phyloP scores from a whole-genome alignment of 2,113 vertebrate species.

The Ameiurus melas region DNA sequence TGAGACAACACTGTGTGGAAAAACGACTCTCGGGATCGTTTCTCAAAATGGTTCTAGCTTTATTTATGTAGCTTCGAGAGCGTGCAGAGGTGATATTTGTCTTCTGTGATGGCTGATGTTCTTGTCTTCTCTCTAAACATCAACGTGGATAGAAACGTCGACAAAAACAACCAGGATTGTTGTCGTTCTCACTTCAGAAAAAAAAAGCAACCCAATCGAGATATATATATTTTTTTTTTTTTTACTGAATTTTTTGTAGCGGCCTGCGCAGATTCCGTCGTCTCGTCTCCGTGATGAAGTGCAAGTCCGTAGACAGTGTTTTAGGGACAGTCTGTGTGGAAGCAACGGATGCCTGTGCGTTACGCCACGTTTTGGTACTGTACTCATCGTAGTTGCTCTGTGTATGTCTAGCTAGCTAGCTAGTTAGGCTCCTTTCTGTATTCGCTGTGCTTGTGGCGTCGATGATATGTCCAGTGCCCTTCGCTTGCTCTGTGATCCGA shows the following conservation, averaged over 20 bases:
- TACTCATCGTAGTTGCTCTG: slow-evolving; percentile 74
- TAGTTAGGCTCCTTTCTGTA: slow-evolving; percentile 45
- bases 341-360: slow-evolving; percentile 71
- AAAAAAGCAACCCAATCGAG: neutral
- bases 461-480: slow-evolving; percentile 55
- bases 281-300: slow-evolving; percentile 56
- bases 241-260: no score
- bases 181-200: neutral
- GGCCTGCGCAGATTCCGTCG: neutral
- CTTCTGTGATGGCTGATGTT: neutral
- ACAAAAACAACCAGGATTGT: neutral
- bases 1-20: neutral
- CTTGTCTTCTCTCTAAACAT: neutral
- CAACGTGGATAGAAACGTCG: neutral
- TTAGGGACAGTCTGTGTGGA: slow-evolving; percentile 89
- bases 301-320: slow-evolving; percentile 56
- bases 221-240: no score
- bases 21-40: neutral
- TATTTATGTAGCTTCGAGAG: slow-evolving; percentile 6
- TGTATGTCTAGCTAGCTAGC: slow-evolving; percentile 67
- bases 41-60: neutral
- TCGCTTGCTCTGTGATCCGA: slow-evolving; percentile 53
- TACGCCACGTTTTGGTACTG: slow-evolving; percentile 86
- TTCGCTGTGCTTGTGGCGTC: slow-evolving; percentile 61
- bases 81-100: neutral